phyloP scores from a whole-genome alignment of 1,140 invertebrate genomes.

The Trichonephila clavata region DNA sequence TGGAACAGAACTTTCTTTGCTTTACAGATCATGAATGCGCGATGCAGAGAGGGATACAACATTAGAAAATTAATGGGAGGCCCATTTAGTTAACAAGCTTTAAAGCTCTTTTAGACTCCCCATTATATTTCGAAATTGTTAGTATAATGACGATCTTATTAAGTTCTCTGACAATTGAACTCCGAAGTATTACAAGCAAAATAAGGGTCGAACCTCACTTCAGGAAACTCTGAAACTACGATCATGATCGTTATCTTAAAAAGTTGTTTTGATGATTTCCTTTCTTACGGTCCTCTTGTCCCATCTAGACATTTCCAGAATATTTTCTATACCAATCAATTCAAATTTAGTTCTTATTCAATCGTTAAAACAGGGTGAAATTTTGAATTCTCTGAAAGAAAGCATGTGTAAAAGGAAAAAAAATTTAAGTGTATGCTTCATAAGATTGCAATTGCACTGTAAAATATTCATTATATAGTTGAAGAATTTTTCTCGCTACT shows the following conservation, averaged over 20 bases:
- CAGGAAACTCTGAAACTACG: background rate
- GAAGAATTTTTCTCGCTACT: too few species aligned
- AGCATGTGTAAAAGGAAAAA: too few species aligned
- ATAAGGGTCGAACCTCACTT: too few species aligned
- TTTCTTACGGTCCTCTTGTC: background rate
- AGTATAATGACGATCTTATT: slow-evolving; percentile 2
- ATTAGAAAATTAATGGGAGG: background rate
- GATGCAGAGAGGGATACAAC: background rate
- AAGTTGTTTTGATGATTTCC: background rate
- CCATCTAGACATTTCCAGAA: background rate
- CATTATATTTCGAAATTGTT: background rate
- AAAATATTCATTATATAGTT: too few species aligned
- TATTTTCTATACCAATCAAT: background rate
- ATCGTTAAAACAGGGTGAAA: too few species aligned
- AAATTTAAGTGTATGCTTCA: too few species aligned
- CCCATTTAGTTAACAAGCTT: slow-evolving; percentile 9
- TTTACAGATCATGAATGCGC: too few species aligned
- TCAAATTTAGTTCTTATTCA: too few species aligned
- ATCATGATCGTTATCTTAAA: background rate
- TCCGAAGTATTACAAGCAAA: background rate
- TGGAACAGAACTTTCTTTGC: too few species aligned
- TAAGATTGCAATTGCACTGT: too few species aligned
- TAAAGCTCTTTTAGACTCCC: background rate
- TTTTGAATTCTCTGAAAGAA: too few species aligned
- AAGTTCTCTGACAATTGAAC: background rate